phyloP scores from a whole-genome alignment of 2,113 vertebrate genomes.

The Pan paniscus region DNA sequence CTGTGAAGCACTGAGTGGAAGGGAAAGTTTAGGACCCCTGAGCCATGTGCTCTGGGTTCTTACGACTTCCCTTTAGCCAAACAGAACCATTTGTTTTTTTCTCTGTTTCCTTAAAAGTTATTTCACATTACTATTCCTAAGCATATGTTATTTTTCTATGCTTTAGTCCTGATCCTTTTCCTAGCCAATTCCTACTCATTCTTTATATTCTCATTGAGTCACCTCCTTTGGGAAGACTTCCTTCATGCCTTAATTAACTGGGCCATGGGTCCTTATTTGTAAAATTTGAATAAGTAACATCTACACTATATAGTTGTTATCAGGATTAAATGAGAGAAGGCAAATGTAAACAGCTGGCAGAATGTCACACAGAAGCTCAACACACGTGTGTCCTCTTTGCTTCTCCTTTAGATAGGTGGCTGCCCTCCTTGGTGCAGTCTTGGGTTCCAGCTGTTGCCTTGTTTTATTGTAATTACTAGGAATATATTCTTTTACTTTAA shows the following conservation, averaged over 20 bases:
- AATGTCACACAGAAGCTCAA: background rate
- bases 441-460: background rate
- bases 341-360: background rate
- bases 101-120: background rate
- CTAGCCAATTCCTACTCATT: background rate
- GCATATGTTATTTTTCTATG: no score
- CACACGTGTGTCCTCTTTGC: accelerated
- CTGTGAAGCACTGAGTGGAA: background rate
- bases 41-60: background rate
- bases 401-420: background rate
- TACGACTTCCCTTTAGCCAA: background rate
- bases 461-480: background rate
- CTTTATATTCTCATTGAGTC: background rate
- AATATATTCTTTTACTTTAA: background rate
- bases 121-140: background rate
- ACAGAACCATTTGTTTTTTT: background rate
- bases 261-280: background rate
- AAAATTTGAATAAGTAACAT: background rate
- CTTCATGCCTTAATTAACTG: background rate
- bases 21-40: background rate
- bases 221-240: background rate
- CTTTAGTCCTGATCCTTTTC: background rate
- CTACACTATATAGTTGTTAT: background rate
- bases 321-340: background rate
- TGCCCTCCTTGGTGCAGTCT: background rate